Evolutionary conservation across 2,888 invertebrate genomes (phyloP).

Genomic region (Lasius fuliginosus): DNA sequence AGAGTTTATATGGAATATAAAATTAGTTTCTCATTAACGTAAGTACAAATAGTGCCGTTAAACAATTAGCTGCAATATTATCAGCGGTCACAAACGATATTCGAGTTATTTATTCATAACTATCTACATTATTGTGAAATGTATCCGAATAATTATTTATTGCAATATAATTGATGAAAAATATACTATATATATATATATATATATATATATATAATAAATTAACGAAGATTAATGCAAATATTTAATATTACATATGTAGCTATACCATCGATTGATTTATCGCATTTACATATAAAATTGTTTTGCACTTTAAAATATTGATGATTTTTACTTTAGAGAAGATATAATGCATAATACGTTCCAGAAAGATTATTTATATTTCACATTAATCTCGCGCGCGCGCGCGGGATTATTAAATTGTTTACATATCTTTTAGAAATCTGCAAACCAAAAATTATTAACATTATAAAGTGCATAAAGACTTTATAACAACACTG

Average conservation of each 20-base stretch:
- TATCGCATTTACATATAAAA: background rate
- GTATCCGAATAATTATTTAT: constrained; percentile 20
- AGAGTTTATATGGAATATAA: constrained; percentile 9
- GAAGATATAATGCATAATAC: background rate
- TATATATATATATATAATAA: background rate
- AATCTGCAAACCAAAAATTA: background rate
- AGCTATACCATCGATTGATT: background rate
- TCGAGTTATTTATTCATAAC: constrained; percentile 31
- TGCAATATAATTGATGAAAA: constrained; percentile 15
- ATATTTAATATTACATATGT: background rate
- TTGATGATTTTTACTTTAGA: background rate
- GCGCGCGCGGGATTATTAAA: background rate
- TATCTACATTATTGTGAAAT: background rate
- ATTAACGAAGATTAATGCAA: constrained; percentile 18
- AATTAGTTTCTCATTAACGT: constrained; percentile 36
- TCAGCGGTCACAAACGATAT: background rate
- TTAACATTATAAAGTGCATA: background rate
- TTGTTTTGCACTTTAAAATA: background rate
- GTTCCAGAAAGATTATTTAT: background rate
- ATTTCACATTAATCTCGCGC: background rate
- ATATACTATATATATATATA: background rate
- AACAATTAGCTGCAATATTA: constrained; percentile 29
- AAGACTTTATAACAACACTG: background rate
- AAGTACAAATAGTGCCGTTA: constrained; percentile 22
- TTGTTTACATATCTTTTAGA: background rate